phyloP scores from a whole-genome alignment of 2,888 invertebrate species.

The Dorcus hopei region DNA sequence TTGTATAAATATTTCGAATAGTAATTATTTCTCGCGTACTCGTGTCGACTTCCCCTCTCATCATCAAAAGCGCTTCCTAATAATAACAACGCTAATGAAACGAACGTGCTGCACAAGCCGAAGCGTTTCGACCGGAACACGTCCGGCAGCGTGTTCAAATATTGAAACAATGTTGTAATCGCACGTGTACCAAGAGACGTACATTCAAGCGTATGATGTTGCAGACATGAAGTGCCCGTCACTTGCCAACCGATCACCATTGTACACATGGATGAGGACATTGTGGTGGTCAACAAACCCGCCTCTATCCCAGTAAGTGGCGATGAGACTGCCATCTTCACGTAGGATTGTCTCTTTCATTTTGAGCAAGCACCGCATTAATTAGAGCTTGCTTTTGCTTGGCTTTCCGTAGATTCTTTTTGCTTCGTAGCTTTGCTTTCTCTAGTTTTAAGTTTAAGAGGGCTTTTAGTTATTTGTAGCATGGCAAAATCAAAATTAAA shows the following conservation, averaged over 20 bases:
- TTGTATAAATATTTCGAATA: no score
- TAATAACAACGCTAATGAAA: no score
- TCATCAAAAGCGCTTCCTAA: no score
- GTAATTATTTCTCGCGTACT: no score
- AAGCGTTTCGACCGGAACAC: no score
- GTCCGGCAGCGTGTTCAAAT: background rate
- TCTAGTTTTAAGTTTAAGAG: no score
- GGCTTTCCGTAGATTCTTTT: background rate
- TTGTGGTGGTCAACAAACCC: constrained; percentile 99
- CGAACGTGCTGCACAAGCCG: no score
- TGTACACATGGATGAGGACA: constrained; percentile 96
- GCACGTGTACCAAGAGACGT: constrained; percentile 28
- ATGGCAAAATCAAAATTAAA: no score
- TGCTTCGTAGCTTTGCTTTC: no score
- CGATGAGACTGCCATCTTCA: constrained; percentile 71
- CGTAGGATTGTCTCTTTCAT: background rate
- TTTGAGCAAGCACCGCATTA: background rate
- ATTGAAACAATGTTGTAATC: background rate
- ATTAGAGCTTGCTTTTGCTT: background rate
- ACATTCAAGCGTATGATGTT: constrained; percentile 48
- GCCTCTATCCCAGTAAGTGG: constrained; percentile 99
- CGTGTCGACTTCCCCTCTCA: no score
- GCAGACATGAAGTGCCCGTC: constrained; percentile 99
- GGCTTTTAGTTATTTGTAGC: no score
- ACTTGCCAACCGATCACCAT: constrained; percentile 95